phyloP scores from a whole-genome alignment of 2,797 vertebrate genomes.

The Alosa sapidissima region DNA sequence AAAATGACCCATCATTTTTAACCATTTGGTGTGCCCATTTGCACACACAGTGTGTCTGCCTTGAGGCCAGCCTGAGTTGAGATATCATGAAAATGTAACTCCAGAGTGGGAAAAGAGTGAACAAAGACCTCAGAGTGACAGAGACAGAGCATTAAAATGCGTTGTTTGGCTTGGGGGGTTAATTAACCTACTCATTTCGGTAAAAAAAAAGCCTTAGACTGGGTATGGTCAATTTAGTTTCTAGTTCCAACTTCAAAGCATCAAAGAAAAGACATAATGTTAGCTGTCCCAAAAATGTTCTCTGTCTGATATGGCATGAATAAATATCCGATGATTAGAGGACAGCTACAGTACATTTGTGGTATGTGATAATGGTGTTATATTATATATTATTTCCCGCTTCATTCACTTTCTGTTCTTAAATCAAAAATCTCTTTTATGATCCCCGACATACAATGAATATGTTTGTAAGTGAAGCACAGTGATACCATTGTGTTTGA shows the following conservation, averaged over 20 bases:
- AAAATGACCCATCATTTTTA: slow-evolving; percentile 34
- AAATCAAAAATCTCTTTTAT: not conserved
- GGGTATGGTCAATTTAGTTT: not conserved
- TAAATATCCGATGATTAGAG: not conserved
- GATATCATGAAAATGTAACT: slow-evolving; percentile 40
- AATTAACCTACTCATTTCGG: not conserved
- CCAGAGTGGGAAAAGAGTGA: not conserved
- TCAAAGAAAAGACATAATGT: not conserved
- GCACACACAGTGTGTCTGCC: not conserved
- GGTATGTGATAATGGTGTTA: not conserved
- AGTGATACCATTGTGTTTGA: slow-evolving; percentile 41
- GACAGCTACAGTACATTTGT: not conserved
- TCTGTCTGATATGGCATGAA: not conserved
- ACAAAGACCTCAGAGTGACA: not conserved
- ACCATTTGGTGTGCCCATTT: slow-evolving; percentile 18
- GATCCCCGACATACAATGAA: not conserved
- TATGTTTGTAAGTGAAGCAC: slow-evolving; percentile 30
- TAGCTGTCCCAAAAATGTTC: not conserved
- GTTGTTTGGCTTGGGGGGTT: not conserved
- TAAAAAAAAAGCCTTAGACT: not conserved
- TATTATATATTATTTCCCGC: not conserved
- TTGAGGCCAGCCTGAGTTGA: slow-evolving; percentile 16
- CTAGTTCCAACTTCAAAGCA: not conserved
- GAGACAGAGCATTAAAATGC: not conserved
- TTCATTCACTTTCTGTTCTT: not conserved